Percentiles rank a stretch among this genome's conserved stretches.
phyloP scores from a whole-genome alignment of 2,797 vertebrate species.

The Gymnoscopelus braueri region DNA sequence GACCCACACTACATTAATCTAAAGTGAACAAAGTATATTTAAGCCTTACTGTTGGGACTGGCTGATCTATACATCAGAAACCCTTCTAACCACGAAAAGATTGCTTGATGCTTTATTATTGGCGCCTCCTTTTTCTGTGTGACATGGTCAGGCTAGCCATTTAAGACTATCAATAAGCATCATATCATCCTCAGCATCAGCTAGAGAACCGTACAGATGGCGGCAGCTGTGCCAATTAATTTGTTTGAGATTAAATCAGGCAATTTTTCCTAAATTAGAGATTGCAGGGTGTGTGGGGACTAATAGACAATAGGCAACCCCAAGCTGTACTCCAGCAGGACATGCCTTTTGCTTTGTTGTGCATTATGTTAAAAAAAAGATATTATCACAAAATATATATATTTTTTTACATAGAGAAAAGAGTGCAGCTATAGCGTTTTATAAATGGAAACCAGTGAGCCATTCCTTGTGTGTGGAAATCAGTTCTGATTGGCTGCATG shows the following conservation, averaged over 20 bases:
- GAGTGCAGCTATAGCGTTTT: slow-evolving; percentile 9
- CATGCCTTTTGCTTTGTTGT: too few relatives aligned
- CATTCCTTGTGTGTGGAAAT: slow-evolving; percentile 23
- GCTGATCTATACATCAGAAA: background rate
- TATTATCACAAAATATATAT: background rate
- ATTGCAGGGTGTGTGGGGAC: too few relatives aligned
- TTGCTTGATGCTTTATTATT: background rate
- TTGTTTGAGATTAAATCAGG: background rate
- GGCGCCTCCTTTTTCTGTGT: background rate
- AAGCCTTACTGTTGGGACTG: slow-evolving; percentile 5
- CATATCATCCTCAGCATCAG: background rate
- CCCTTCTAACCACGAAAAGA: background rate
- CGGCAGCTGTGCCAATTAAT: background rate
- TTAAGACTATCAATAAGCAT: background rate
- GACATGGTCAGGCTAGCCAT: background rate
- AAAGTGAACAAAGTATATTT: background rate
- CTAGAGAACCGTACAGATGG: background rate
- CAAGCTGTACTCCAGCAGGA: too few relatives aligned
- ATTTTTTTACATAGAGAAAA: background rate
- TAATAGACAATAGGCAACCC: too few relatives aligned
- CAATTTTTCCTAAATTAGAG: too few relatives aligned
- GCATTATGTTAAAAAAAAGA: too few relatives aligned
- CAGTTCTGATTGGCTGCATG: slow-evolving; percentile 23
- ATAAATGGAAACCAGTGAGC: slow-evolving; percentile 6
- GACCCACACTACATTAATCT: background rate